Evolutionary conservation across 2,797 vertebrate genomes (phyloP), one percentile per base, ranked within the genome.

Genomic region (Peromyscus eremicus): DNA sequence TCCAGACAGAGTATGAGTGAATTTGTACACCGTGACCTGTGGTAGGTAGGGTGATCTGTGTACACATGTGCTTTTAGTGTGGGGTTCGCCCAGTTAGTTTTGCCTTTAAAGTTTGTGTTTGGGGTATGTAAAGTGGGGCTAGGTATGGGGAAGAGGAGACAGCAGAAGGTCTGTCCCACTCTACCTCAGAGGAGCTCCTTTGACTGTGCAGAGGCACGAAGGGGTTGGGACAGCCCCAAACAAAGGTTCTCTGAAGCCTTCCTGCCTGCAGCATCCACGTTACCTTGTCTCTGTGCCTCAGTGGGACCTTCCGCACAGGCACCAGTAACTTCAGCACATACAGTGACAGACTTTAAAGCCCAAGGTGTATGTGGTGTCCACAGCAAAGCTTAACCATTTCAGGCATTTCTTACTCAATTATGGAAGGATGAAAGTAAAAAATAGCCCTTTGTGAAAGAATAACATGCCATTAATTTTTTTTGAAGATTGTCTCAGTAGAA

Each of bases 361-460:
- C 23, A n/a, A 13, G n/a, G 21, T 79, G 19, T 64, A 40, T n/a
- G 7, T 62, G 29, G 17, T 52, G 7, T 46, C 73, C 49, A 34
- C 10, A 76, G 13, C 25, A 86, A 64, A 77, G n/a, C 12, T 17
- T 60, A 94, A 52, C 11, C 46, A 12, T 60, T 79, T 80, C 21
- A 46, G 17, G 29, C 16, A 29, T 81, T 49, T 66, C 34, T 93
- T 94, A 16, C 75, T 55, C n/a, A 60, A 73, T 57, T 92, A 29
- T 76, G 27, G 76, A 89, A n/a, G 16, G 76, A 79, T 6, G 73
- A 75, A 89, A 62, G 29, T 37, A 70, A 70, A 86, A 82, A 40
- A 34, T 77, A 43, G 80, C 86, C 49, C 40, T 71, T 5, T 94
- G 75, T 55, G 55, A 88, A 95, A 94, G 79, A 92, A 17, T 71